Evolutionary conservation across 1,140 invertebrate genomes (phyloP).

Genomic region (Sipha flava): DNA sequence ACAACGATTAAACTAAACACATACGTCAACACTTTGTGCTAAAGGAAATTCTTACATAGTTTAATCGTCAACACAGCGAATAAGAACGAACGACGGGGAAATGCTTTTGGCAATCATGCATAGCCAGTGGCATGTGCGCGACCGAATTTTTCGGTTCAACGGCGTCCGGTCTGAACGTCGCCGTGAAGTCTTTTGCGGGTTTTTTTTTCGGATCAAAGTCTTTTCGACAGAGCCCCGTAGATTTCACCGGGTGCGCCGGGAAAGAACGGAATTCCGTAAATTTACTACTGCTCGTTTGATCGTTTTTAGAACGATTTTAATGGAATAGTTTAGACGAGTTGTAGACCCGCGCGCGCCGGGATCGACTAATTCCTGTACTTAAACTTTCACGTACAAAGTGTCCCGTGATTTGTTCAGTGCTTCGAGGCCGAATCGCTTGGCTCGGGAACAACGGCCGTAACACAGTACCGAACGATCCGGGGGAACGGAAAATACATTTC

Average conservation of each 20-base stretch:
- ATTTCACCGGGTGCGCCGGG: background rate
- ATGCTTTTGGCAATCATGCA: background rate
- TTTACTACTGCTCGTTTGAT: background rate
- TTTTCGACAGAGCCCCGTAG: background rate
- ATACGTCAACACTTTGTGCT: too few species aligned
- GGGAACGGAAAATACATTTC: too few species aligned
- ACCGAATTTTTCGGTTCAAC: background rate
- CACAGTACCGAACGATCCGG: too few species aligned
- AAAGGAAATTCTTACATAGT: background rate
- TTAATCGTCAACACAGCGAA: background rate
- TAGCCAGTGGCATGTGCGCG: background rate
- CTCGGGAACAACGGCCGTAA: too few species aligned
- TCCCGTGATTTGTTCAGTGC: too few species aligned
- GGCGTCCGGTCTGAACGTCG: background rate
- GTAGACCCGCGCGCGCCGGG: background rate
- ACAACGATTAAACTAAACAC: too few species aligned
- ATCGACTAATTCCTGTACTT: too few species aligned
- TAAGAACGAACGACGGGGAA: background rate
- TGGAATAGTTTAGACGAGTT: constrained; percentile 4
- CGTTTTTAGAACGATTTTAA: constrained; percentile 13
- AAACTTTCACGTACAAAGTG: background rate
- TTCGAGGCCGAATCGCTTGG: too few species aligned
- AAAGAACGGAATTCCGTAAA: background rate
- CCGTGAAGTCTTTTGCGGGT: background rate
- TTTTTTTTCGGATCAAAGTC: constrained; percentile 2